Evolutionary conservation across 2,113 vertebrate genomes (phyloP).

Genomic region (Melanocharis versteri): DNA sequence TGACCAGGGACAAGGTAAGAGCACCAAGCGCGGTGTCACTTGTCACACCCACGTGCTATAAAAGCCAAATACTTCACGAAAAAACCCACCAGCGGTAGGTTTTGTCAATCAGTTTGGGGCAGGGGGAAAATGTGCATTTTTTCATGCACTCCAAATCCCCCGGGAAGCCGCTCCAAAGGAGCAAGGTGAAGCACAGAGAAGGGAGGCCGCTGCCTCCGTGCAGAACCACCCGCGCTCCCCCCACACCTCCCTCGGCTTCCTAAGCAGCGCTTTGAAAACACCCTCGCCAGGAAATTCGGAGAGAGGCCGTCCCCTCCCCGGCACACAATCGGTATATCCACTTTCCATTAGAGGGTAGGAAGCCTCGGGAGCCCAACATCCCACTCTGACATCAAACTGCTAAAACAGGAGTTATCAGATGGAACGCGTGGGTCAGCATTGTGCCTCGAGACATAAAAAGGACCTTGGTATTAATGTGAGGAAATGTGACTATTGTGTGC

Average conservation of each 20-base stretch:
- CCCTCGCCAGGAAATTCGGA: constrained; percentile 22
- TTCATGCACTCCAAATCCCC: rapidly evolving
- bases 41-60: rapidly evolving
- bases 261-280: constrained; percentile 29
- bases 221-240: not conserved
- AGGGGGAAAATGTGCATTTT: rapidly evolving
- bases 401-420: constrained; percentile 71
- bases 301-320: not conserved
- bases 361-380: constrained; percentile 39
- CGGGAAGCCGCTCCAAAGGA: rapidly evolving
- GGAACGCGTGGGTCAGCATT: constrained; percentile 61
- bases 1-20: not conserved
- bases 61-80: rapidly evolving
- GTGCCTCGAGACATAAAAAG: constrained; percentile 69
- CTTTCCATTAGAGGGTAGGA: constrained; percentile 61
- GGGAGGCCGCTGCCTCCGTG: not conserved
- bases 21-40: rapidly evolving
- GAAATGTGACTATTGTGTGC: constrained; percentile 72
- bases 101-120: not conserved
- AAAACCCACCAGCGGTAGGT: not conserved
- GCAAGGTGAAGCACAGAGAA: not conserved
- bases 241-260: not conserved
- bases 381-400: constrained; percentile 65
- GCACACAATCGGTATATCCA: constrained; percentile 42
- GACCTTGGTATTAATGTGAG: constrained; percentile 67